Conservation (phyloP, 2,113 vertebrate genomes). For the Gavia stellata region DNA sequence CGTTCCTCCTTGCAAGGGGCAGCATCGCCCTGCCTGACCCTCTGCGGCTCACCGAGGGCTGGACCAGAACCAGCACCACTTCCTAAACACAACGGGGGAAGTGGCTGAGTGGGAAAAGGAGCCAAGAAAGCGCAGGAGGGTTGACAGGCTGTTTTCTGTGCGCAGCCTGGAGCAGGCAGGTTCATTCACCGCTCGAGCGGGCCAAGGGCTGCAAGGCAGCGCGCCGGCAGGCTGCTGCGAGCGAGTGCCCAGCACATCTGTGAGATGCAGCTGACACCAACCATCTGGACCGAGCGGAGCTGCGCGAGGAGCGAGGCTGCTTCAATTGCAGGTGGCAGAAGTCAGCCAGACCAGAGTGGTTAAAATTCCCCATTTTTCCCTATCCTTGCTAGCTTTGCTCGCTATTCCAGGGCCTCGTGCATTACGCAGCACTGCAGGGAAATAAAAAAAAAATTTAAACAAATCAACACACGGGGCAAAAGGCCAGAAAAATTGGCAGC, state of each 20-base stretch:
- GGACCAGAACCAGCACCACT: not conserved
- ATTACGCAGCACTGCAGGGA: not conserved
- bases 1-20: not conserved
- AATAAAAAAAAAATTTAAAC: not conserved
- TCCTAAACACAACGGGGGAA: not conserved
- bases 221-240: not conserved
- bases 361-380: not conserved
- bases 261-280: not conserved
- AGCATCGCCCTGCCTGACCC: not conserved
- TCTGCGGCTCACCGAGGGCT: fast-evolving
- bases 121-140: too few species aligned
- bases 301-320: not conserved
- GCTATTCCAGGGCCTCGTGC: fast-evolving
- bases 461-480: not conserved
- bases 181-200: too few species aligned
- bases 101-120: not conserved
- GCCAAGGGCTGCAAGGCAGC: not conserved
- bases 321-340: not conserved
- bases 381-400: not conserved
- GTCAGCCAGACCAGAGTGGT: not conserved
- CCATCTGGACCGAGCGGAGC: not conserved
- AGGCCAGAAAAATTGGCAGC: not conserved
- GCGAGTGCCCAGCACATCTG: not conserved
- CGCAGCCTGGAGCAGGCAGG: not conserved
- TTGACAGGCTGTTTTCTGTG: not conserved